Percentiles rank a stretch among this genome's conserved stretches.
Evolutionary conservation across 2,797 vertebrate species (phyloP).

Genomic region (Varecia variegata): DNA sequence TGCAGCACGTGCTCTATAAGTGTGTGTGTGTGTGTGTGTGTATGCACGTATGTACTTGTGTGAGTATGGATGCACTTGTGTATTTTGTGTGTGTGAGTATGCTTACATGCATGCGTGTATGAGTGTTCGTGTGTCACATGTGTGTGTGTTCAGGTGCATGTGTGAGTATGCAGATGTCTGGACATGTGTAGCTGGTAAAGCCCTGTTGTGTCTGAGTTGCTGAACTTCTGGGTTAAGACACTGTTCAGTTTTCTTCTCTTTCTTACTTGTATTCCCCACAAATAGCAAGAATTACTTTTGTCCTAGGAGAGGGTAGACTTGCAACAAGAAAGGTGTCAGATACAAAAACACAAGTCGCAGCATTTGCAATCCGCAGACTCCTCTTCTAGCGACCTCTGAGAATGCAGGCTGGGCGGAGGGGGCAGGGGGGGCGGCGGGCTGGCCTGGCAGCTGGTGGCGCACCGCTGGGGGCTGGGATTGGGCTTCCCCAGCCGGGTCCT

Average conservation of each 20-base stretch:
- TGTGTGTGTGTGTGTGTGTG: not conserved
- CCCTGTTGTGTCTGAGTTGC: not conserved
- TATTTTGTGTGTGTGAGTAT: too few species aligned
- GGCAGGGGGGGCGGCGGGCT: rapidly evolving
- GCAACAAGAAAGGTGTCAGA: not conserved
- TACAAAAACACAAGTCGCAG: not conserved
- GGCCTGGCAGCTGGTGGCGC: not conserved
- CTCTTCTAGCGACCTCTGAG: not conserved
- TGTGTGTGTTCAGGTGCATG: not conserved
- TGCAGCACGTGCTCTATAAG: too few species aligned
- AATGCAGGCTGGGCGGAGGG: not conserved
- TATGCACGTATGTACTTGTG: not conserved
- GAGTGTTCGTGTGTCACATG: not conserved
- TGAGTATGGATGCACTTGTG: not conserved
- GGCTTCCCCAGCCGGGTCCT: not conserved
- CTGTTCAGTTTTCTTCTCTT: not conserved
- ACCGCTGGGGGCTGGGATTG: not conserved
- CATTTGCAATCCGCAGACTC: not conserved
- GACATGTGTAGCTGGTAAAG: not conserved
- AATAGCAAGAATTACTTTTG: not conserved
- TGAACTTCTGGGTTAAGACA: not conserved
- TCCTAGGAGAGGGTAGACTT: not conserved
- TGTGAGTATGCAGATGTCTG: not conserved
- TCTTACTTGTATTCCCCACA: not conserved
- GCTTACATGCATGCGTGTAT: not conserved